Evolutionary conservation across 2,113 vertebrate species (phyloP).

Genomic region (Amphilophus citrinellus): DNA sequence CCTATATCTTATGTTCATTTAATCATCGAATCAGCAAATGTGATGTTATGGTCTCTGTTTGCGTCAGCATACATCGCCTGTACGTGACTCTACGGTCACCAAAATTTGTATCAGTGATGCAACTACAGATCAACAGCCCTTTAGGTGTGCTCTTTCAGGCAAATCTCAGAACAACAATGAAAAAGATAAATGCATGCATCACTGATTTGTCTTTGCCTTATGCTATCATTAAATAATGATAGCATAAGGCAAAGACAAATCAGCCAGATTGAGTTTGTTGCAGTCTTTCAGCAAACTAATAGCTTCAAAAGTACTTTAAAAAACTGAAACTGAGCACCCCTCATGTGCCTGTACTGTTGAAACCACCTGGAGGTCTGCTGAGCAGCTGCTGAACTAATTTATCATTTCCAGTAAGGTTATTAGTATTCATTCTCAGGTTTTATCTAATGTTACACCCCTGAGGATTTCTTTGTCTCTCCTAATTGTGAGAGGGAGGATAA

Average conservation of each 20-base stretch:
- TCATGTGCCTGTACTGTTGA: background rate
- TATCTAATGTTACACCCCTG: constrained; percentile 14
- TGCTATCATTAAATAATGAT: background rate
- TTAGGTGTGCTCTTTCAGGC: background rate
- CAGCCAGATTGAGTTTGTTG: background rate
- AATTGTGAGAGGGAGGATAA: constrained; percentile 43
- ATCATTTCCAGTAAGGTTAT: constrained; percentile 32
- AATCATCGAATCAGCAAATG: too few relatives aligned
- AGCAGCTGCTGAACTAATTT: constrained; percentile 17
- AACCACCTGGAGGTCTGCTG: background rate
- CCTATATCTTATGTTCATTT: too few relatives aligned
- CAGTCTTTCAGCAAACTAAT: background rate
- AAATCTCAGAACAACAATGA: background rate
- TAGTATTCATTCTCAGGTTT: constrained; percentile 43
- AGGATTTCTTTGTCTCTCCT: constrained; percentile 41
- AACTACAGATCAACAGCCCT: background rate
- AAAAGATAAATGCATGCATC: background rate
- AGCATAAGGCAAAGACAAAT: too few relatives aligned
- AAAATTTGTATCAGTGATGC: background rate
- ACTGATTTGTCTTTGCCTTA: background rate
- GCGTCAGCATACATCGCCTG: too few relatives aligned
- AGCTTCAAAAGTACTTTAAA: background rate
- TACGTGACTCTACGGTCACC: background rate
- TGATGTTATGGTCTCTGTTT: too few relatives aligned
- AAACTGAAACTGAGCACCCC: background rate